Evolutionary conservation across 2,797 vertebrate species (phyloP).

Genomic region (Lepus oiostolus): DNA sequence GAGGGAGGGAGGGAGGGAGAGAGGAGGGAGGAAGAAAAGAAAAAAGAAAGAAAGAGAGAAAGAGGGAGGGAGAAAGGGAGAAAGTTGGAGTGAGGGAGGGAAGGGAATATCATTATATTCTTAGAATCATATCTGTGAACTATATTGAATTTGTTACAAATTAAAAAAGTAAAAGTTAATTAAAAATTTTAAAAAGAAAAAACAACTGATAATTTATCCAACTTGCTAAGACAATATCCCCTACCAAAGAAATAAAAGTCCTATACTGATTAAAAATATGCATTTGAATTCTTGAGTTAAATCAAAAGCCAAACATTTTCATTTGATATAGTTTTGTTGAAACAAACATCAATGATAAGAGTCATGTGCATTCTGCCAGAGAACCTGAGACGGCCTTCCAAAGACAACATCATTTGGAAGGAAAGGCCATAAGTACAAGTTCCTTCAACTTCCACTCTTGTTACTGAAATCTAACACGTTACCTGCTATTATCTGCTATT

Average conservation of each 20-base stretch:
- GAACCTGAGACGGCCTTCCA: not conserved
- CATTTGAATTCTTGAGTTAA: conserved; percentile 1
- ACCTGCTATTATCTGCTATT: not conserved
- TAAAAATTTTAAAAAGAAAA: too few species aligned
- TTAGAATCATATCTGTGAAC: too few species aligned
- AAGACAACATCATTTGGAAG: conserved; percentile 16
- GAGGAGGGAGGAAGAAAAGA: too few species aligned
- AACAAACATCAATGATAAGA: conserved; percentile 45
- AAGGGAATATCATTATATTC: too few species aligned
- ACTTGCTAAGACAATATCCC: not conserved
- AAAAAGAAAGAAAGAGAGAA: too few species aligned
- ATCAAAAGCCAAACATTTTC: conserved; percentile 59
- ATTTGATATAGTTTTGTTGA: conserved; percentile 25
- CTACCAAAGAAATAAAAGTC: conserved; percentile 38
- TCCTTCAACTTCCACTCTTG: not conserved
- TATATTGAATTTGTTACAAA: too few species aligned
- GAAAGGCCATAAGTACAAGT: not conserved
- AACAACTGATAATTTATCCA: not conserved
- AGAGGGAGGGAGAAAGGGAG: too few species aligned
- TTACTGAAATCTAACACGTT: conserved; percentile 4
- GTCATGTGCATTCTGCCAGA: not conserved
- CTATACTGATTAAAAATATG: conserved; percentile 37
- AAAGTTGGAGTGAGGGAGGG: too few species aligned
- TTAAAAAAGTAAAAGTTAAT: too few species aligned
- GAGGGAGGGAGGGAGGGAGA: too few species aligned